Evolutionary conservation across 1,140 invertebrate species (phyloP).

Genomic region (Zaprionus lachaisei): DNA sequence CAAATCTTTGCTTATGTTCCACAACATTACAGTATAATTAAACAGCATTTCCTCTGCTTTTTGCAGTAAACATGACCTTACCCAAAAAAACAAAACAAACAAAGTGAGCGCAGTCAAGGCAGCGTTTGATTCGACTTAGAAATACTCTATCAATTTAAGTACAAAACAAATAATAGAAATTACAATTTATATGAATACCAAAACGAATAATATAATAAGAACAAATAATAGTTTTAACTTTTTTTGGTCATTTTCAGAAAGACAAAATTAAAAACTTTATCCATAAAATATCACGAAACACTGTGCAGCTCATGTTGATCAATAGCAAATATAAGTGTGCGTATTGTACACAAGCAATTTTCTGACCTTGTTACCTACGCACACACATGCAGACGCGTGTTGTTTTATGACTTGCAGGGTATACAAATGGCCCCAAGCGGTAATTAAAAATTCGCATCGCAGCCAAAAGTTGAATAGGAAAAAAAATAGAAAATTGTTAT

Average conservation of each 20-base stretch:
- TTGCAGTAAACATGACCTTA: slow-evolving; percentile 43
- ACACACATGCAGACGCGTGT: not conserved
- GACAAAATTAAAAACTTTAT: not conserved
- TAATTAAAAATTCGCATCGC: slow-evolving; percentile 63
- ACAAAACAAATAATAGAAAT: not conserved
- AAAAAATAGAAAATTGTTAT: slow-evolving; percentile 46
- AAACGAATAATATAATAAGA: too few relatives aligned
- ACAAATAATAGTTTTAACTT: not conserved
- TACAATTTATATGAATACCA: too few relatives aligned
- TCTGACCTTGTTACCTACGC: not conserved
- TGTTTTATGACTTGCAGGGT: slow-evolving; percentile 16
- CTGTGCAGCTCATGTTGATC: not conserved
- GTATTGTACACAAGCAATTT: not conserved
- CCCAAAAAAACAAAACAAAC: slow-evolving; percentile 1
- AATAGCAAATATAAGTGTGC: not conserved
- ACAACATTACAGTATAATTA: slow-evolving; percentile 54
- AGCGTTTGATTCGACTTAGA: not conserved
- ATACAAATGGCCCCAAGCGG: slow-evolving; percentile 25
- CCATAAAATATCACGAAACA: not conserved
- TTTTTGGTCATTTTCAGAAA: not conserved
- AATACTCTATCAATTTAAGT: slow-evolving; percentile 10
- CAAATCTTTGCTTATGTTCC: slow-evolving; percentile 41
- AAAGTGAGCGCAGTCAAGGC: not conserved
- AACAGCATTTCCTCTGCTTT: slow-evolving; percentile 42
- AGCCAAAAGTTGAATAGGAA: slow-evolving; percentile 50